Evolutionary conservation across 2,797 vertebrate genomes (phyloP), one percentile per base, ranked within the genome.

Genomic region (Anableps anableps): DNA sequence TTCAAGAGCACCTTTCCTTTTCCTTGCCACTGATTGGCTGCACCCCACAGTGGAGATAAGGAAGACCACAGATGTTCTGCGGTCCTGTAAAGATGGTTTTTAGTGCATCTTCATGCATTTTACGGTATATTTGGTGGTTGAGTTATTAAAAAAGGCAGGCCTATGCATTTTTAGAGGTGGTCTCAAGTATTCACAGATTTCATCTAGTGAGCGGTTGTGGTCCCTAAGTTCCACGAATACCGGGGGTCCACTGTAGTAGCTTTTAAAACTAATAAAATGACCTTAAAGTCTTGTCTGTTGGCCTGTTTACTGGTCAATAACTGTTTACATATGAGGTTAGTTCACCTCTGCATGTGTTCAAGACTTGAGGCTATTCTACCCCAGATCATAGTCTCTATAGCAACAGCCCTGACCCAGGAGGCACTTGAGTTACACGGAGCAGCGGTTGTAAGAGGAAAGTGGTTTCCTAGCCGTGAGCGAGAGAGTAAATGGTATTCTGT

Each of bases 351-450:
- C 76, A 74, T 76, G 77, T 51, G 60, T 75, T 68, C 79, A 47
- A 78, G 78, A 85, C 72, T 82, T 38, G 34, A 71, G 77, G 47
- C 45, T 41, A 14, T 79, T 82, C 70, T 86, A 75, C 78, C 74
- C 76, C 78, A 75, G 55, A 78, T 86, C 55, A 11, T 83, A 21
- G 85, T 94, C 85, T 85, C 92, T 79, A 90, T 90, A 66, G 88
- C 84, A 92, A 89, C 86, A 78, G 74, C 79, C 45, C 71, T 81
- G 90, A 94, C 88, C 84, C 82, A 72, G 85, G 87, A 90, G 87
- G 89, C 84, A 76, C 83, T 92, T 82, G 73, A 74, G 83, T 88
- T 92, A 82, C 86, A 81, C 64, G 77, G 83, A 78, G 74, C 38
- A 10, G 76, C 74, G 83, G 83, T 75, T 87, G 88, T 80, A 80